Evolutionary conservation across 2,888 invertebrate species (phyloP).

Genomic region (Eupithecia insigniata): DNA sequence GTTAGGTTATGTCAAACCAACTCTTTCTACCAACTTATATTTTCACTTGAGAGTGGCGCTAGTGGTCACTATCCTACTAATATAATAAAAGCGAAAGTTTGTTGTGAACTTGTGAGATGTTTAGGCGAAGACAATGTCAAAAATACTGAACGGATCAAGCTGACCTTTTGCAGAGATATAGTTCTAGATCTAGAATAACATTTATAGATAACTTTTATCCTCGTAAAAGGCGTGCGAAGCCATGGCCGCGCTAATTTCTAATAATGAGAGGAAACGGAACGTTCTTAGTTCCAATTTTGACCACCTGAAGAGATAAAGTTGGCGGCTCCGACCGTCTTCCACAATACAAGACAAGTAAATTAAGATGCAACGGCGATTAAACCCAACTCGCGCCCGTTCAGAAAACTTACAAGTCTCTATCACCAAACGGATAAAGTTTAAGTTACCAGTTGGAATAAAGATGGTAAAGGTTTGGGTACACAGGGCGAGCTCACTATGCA

Average conservation of each 20-base stretch:
- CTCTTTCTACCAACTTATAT: background rate
- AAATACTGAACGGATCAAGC: background rate
- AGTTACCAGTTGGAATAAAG: constrained; percentile 47
- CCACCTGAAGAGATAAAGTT: constrained; percentile 10
- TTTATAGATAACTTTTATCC: background rate
- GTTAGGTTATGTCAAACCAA: constrained; percentile 54
- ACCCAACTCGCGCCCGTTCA: constrained; percentile 60
- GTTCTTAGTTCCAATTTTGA: constrained; percentile 8
- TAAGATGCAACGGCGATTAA: constrained; percentile 82
- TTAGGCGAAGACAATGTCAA: background rate
- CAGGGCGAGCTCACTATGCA: background rate
- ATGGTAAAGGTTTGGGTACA: constrained; percentile 37
- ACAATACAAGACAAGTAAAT: constrained; percentile 82
- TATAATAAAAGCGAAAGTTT: background rate
- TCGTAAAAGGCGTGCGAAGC: background rate
- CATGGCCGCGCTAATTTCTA: background rate
- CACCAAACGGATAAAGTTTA: constrained; percentile 44
- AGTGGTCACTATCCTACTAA: too few relatives aligned
- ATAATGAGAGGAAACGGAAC: background rate
- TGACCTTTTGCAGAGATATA: background rate
- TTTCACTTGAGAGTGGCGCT: background rate
- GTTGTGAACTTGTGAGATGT: background rate
- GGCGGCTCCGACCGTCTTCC: constrained; percentile 64
- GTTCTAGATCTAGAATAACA: background rate
- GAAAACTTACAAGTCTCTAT: constrained; percentile 58